Evolutionary conservation across 2,113 vertebrate species (phyloP).

Genomic region (Cyanocitta stelleri): DNA sequence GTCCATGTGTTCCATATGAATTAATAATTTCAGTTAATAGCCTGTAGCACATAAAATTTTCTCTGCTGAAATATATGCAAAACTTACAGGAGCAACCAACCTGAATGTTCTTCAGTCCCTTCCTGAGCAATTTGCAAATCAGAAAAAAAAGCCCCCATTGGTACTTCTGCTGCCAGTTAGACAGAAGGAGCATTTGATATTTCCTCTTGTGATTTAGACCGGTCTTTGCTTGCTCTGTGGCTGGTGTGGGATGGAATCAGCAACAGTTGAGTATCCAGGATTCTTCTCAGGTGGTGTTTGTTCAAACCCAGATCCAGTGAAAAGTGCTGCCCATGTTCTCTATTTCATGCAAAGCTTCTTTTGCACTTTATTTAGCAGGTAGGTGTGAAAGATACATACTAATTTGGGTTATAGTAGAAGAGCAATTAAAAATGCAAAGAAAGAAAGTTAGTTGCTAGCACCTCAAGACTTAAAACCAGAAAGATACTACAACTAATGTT

Average conservation of each 20-base stretch:
- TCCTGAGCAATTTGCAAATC: background rate
- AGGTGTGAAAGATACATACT: background rate
- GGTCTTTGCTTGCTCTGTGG: background rate
- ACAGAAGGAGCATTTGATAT: background rate
- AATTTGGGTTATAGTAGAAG: background rate
- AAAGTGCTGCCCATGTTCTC: background rate
- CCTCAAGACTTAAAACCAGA: background rate
- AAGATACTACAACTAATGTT: background rate
- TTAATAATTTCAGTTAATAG: background rate
- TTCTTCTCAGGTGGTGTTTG: background rate
- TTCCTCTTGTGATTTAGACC: background rate
- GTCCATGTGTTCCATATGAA: background rate
- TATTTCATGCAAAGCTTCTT: background rate
- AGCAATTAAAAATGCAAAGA: background rate
- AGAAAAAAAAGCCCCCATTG: background rate
- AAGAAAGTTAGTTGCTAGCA: background rate
- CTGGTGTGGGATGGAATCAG: background rate
- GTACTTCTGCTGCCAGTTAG: background rate
- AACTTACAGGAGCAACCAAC: background rate
- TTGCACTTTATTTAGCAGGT: background rate
- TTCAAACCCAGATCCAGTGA: background rate
- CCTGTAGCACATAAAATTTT: background rate
- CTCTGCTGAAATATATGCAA: background rate
- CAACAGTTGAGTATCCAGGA: background rate
- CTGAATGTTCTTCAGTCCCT: background rate